Conservation (phyloP, 1,140 invertebrate species). For the Drosophila melanica region DNA sequence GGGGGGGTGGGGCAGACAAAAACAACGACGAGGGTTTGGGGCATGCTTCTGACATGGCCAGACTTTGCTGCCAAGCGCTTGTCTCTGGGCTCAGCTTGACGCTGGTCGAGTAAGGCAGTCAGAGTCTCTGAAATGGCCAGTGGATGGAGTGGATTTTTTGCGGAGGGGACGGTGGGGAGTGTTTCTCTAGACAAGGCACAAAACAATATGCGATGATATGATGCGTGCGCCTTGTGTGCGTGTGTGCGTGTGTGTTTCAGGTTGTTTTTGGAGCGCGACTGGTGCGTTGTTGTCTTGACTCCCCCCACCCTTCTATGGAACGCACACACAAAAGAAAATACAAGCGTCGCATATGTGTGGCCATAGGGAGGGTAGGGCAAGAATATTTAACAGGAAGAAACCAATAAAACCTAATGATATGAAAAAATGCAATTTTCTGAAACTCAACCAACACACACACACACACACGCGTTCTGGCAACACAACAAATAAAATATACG, state of each 20-base stretch:
- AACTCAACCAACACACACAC: slow-evolving; percentile 57
- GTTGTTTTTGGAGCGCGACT: slow-evolving; percentile 66
- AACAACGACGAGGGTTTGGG: neutral
- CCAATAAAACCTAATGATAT: slow-evolving; percentile 84
- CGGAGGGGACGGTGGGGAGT: neutral
- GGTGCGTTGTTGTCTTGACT: slow-evolving; percentile 63
- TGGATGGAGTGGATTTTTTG: no score
- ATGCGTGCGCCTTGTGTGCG: slow-evolving; percentile 55
- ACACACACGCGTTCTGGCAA: slow-evolving; percentile 19
- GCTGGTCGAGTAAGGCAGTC: slow-evolving; percentile 24
- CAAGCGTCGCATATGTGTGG: slow-evolving; percentile 33
- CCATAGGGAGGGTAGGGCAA: slow-evolving; percentile 16
- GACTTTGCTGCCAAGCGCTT: slow-evolving; percentile 56
- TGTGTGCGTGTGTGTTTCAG: slow-evolving; percentile 33
- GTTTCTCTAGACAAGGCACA: slow-evolving; percentile 2
- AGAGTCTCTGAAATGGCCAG: no score
- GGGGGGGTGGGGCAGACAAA: neutral
- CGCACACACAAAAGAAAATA: slow-evolving; percentile 29
- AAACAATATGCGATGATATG: slow-evolving; percentile 64
- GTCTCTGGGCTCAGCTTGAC: slow-evolving; percentile 61
- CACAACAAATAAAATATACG: slow-evolving; percentile 13
- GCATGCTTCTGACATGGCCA: slow-evolving; percentile 38
- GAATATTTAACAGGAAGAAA: slow-evolving; percentile 83
- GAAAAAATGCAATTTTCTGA: slow-evolving; percentile 83
- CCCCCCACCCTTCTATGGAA: neutral